Evolutionary conservation across 2,797 vertebrate species (phyloP).

Genomic region (Distichodus sexfasciatus): DNA sequence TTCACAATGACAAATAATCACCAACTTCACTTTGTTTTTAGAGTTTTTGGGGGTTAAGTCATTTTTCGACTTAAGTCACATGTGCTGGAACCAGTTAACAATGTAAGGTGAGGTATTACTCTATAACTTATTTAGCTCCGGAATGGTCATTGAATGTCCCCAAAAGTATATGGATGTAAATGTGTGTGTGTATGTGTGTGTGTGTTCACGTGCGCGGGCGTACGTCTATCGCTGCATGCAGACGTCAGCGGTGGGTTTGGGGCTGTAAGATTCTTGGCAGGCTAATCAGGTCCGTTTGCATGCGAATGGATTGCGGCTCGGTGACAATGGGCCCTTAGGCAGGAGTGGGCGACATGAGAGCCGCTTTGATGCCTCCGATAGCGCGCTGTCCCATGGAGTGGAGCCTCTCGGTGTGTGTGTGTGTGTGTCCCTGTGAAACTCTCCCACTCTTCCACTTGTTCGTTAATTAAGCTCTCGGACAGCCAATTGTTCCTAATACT

Average conservation of each 20-base stretch:
- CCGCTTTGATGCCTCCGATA: slow-evolving; percentile 32
- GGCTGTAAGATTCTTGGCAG: slow-evolving; percentile 15
- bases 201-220: not conserved
- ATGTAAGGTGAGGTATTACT: no score
- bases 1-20: no score
- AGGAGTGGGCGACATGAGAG: slow-evolving; percentile 35
- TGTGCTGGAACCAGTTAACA: no score
- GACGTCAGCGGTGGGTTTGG: slow-evolving; percentile 19
- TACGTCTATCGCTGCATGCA: not conserved
- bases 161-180: no score
- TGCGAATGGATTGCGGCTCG: slow-evolving; percentile 30
- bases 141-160: no score
- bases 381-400: not conserved
- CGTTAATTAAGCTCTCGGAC: slow-evolving; percentile 11
- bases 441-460: slow-evolving; percentile 1
- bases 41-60: no score
- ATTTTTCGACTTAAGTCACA: no score
- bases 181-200: not conserved
- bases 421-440: not conserved
- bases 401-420: not conserved
- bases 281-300: slow-evolving; percentile 31
- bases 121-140: no score
- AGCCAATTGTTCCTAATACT: not conserved
- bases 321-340: slow-evolving; percentile 37
- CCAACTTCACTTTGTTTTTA: no score